phyloP scores from a whole-genome alignment of 2,113 vertebrate genomes.

The Athene cunicularia region DNA sequence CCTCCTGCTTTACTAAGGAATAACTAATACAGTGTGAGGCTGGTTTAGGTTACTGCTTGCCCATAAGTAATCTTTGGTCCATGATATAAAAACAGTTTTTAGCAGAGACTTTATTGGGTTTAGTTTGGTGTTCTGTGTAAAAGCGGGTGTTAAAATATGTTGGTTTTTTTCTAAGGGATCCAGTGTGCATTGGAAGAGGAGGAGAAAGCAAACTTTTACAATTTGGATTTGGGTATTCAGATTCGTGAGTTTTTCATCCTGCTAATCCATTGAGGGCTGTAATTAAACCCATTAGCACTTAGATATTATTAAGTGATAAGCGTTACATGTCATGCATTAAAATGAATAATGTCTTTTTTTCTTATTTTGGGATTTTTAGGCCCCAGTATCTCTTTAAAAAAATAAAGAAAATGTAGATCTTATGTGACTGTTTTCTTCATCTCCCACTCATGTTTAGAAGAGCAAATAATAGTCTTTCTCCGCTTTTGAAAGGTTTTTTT shows the following conservation, averaged over 20 bases:
- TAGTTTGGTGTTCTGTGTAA: not conserved
- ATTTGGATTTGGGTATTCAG: not conserved
- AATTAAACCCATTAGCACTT: not conserved
- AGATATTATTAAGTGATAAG: not conserved
- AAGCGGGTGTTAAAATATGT: not conserved
- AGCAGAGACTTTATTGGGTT: not conserved
- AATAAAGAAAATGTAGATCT: not conserved
- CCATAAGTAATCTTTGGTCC: not conserved
- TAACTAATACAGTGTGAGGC: not conserved
- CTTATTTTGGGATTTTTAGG: not conserved
- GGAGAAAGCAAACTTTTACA: not conserved
- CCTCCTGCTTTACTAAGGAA: not conserved
- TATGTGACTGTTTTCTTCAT: not conserved
- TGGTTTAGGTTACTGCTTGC: not conserved
- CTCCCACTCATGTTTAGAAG: not conserved
- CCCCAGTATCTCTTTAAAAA: not conserved
- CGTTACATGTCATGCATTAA: not conserved
- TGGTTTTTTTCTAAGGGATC: not conserved
- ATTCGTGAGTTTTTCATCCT: not conserved
- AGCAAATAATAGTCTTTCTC: slow-evolving; percentile 4
- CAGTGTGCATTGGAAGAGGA: not conserved
- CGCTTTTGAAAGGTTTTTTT: not conserved
- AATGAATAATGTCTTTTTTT: not conserved
- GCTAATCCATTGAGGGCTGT: not conserved
- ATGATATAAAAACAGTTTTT: not conserved